phyloP scores from a whole-genome alignment of 2,888 invertebrate genomes.

The Synergus umbraculus region DNA sequence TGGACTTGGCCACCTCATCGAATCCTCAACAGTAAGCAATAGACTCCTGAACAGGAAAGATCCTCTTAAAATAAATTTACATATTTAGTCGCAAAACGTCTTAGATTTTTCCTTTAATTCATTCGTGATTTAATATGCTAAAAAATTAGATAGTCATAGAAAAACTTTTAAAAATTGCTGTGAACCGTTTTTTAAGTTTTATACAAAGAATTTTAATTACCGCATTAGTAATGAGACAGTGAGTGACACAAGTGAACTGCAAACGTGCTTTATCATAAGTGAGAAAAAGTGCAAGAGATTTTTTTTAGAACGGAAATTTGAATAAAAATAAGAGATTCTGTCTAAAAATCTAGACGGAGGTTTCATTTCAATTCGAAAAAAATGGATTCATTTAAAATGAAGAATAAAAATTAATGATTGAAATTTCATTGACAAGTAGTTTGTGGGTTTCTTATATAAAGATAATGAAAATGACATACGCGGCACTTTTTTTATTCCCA shows the following conservation, averaged over 20 bases:
- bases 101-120: not conserved
- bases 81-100: not conserved
- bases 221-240: not conserved
- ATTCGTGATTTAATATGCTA: not conserved
- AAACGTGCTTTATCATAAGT: not conserved
- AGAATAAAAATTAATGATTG: not conserved
- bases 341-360: not conserved
- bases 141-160: not conserved
- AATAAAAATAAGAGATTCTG: not conserved
- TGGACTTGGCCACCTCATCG: conserved; percentile 7
- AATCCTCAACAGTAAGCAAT: conserved; percentile 22
- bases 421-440: not conserved
- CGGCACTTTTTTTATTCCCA: not conserved
- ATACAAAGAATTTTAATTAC: conserved; percentile 9
- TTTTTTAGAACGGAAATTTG: not conserved
- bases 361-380: not conserved
- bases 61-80: not conserved
- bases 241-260: not conserved
- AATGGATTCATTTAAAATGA: no score
- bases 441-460: not conserved
- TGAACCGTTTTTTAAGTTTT: not conserved
- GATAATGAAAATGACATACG: not conserved
- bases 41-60: conserved; percentile 22
- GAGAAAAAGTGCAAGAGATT: not conserved
- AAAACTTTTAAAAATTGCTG: not conserved